Conservation (phyloP, 30 jellyfish, hydroid and myxozoan genomes). For the Hydractinia echinata region DNA sequence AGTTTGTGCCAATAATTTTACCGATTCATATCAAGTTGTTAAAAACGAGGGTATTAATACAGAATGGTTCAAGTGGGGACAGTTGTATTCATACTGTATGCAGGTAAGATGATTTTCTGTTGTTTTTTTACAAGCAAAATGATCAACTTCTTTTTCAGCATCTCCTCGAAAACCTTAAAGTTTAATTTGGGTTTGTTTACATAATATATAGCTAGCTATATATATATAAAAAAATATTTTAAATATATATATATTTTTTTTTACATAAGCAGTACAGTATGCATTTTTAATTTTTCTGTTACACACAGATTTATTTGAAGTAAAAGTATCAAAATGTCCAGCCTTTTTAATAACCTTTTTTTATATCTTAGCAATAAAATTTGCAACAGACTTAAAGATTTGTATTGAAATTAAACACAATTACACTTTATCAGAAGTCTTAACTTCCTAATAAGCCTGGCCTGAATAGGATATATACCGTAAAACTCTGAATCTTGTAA, state of each 20-base stretch:
- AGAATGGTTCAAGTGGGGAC: constrained; percentile 16
- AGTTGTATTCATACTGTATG: constrained; percentile 1
- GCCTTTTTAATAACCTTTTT: no score
- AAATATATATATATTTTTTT: no score
- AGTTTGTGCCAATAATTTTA: background rate
- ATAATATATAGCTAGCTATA: background rate
- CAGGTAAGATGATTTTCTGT: background rate
- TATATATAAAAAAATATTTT: background rate
- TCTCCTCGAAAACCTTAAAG: background rate
- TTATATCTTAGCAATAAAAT: no score
- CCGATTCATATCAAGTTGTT: background rate
- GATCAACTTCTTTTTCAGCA: background rate
- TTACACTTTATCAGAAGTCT: no score
- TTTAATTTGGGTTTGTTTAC: background rate
- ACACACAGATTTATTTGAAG: no score
- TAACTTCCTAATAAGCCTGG: no score
- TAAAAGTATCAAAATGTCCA: no score
- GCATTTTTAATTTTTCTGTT: no score
- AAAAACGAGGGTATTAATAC: background rate
- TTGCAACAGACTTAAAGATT: no score
- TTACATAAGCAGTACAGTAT: background rate
- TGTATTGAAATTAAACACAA: no score
- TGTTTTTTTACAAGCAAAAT: background rate
- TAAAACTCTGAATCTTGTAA: no score
- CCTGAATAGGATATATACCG: no score